Evolutionary conservation across 2,888 invertebrate species (phyloP), one percentile per base, ranked within the genome.

Genomic region (Drosophila melanosoma): DNA sequence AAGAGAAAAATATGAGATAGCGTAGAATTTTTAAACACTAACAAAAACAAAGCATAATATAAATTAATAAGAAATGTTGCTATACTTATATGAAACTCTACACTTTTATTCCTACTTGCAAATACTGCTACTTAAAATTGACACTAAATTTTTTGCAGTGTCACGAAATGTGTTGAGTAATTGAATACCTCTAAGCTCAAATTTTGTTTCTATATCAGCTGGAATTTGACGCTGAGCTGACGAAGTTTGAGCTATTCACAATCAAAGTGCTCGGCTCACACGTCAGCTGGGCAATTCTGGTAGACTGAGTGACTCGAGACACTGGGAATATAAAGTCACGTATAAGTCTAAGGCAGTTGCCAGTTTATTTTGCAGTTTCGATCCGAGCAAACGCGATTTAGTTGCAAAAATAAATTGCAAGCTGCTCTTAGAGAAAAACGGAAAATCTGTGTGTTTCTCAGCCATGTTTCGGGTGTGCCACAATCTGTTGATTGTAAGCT

Each of bases 401-500:
- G 57, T 48, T 40, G 33, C 49, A 42, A 20, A 40, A 23, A 53
- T 53, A 57, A 49, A 62, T 23, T 35, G 7, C 3, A 26, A 61
- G 52, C 12, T 38, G 17, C 52, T 17, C 49, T 12, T 17, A 1
- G 4, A 20, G 17, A 42, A 52, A 40, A 45, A 5, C 12, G n/a
- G 0, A 1, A 11, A 51, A 48, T 49, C 35, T n/a, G 61, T 42
- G 12, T 29, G n/a, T 10, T 29, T 12, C n/a, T 15, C 52, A 15
- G 48, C 40, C 11, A 64, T 64, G 65, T 6, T 20, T 32, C 23
- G 23, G 32, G 17, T 58, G 15, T 48, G 20, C 35, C 49, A 67
- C 4, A 69, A 67, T 45, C 35, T 87, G 35, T 3, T 80, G 11
- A 10, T 87, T 7, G 33, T 87, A 2, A 40, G 36, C 40, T 56